phyloP scores from a whole-genome alignment of 1,140 invertebrate species.

The Cardiocondyla obscurior region DNA sequence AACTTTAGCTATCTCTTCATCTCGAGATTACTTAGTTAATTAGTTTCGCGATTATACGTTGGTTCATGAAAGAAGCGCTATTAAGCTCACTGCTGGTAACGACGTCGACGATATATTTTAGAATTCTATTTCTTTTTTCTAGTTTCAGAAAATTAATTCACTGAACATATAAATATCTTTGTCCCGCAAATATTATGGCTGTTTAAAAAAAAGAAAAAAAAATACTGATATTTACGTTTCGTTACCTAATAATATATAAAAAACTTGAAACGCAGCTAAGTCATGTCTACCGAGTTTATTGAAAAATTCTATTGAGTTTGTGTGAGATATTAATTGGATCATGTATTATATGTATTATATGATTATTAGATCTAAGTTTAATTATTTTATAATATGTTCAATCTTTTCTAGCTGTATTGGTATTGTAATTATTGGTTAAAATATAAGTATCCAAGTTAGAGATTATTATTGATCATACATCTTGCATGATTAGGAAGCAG shows the following conservation, averaged over 20 bases:
- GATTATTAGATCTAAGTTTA: slow-evolving; percentile 31
- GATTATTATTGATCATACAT: not conserved
- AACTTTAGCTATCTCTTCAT: slow-evolving; percentile 48
- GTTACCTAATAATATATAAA: not conserved
- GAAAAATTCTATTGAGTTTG: not conserved
- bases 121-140: not conserved
- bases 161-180: not conserved
- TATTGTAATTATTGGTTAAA: not conserved
- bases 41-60: slow-evolving; percentile 62
- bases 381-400: not conserved
- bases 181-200: not conserved
- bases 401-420: too few relatives aligned
- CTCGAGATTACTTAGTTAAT: slow-evolving; percentile 65
- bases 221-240: not conserved
- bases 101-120: slow-evolving; percentile 45
- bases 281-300: not conserved
- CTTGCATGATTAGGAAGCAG: not conserved
- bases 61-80: slow-evolving; percentile 50
- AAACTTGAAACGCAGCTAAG: not conserved
- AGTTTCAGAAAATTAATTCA: not conserved
- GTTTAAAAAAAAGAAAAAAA: slow-evolving; percentile 9
- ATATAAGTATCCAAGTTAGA: not conserved
- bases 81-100: slow-evolving; percentile 62
- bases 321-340: slow-evolving; percentile 22
- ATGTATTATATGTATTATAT: not conserved